Base-by-base conservation (phyloP, 2,888 invertebrate genomes). In the Gryllus longicercus region DNA sequence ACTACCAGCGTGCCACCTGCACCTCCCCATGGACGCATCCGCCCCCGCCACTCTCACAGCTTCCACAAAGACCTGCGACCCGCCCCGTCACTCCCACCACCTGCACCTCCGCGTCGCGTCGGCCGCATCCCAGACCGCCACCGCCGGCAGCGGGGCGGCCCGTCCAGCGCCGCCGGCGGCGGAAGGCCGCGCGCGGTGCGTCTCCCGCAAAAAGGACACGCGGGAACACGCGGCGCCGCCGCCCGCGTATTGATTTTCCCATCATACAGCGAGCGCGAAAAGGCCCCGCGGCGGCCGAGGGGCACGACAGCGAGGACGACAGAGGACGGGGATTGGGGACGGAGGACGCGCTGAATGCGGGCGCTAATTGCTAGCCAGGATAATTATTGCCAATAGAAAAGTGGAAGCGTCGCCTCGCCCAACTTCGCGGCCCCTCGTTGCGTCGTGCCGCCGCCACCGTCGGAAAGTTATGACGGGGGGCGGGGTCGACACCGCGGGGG, bases 341-440 rank as follows among this genome's bases (percentile, higher is more conserved):
- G 38, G 38, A 38, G 38, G 38, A 38, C 38, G 38, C 38, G 14
- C 16, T 63, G 63, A 63, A 63, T 63, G 63, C 63, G 63, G 63
- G 63, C n/a, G 63, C 63, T 63, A 63, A 63, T 63, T 63, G 63
- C 63, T 18, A 63, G 63, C n/a, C 63, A 63, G 63, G 63, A n/a
- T 63, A 63, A 63, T 63, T 63, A 63, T 63, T 63, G 63, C 63
- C 63, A 63, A 63, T 63, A 14, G 63, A 63, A 63, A 63, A 63
- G 63, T 18, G 63, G 63, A 63, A 63, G 63, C 63, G 63, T 63
- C 63, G 63, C n/a, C n/a, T 63, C 63, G 63, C 16, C 38, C 63
- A 63, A 63, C 63, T 18, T 63, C 63, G n/a, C 38, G 38, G 38
- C 38, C 38, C 38, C 38, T 38, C 38, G 38, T 8, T 8, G 38